A percentile compares a stretch with the other conserved stretches of the same genome.
phyloP scores from a whole-genome alignment of 2,113 vertebrate genomes.

The Phalacrocorax brasilianus region DNA sequence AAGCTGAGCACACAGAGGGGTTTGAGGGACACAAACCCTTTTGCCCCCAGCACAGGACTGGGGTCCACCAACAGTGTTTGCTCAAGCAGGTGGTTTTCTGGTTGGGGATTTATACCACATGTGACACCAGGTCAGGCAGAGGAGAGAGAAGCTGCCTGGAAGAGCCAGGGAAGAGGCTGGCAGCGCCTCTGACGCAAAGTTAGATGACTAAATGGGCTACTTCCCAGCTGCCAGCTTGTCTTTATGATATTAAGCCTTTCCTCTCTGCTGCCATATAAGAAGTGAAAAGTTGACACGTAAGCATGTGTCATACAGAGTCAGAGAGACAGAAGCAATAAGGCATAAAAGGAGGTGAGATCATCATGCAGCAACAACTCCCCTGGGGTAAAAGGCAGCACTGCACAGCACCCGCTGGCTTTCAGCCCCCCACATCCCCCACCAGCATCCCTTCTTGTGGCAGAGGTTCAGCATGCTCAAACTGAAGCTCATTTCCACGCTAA shows the following conservation, averaged over 20 bases:
- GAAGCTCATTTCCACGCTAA: neutral
- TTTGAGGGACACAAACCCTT: neutral
- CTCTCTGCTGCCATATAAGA: constrained; percentile 23
- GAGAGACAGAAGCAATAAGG: constrained; percentile 66
- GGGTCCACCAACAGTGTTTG: too few relatives aligned
- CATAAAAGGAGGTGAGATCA: constrained; percentile 65
- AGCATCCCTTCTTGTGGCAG: neutral
- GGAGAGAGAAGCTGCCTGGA: neutral
- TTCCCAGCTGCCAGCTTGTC: constrained; percentile 38
- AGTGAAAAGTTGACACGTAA: constrained; percentile 51
- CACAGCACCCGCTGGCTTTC: neutral
- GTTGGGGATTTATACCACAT: neutral
- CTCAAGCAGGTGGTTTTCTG: neutral
- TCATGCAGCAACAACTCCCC: neutral
- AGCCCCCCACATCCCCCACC: neutral
- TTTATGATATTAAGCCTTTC: neutral
- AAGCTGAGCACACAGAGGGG: neutral
- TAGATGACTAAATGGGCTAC: constrained; percentile 41
- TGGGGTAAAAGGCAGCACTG: neutral
- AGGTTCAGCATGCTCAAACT: neutral
- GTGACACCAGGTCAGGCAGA: neutral
- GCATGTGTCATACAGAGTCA: constrained; percentile 42
- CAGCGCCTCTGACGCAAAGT: constrained; percentile 6
- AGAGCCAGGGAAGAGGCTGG: neutral
- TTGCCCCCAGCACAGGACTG: neutral